Base-by-base conservation (phyloP, 2,113 vertebrate species). In the Ictidomys tridecemlineatus region DNA sequence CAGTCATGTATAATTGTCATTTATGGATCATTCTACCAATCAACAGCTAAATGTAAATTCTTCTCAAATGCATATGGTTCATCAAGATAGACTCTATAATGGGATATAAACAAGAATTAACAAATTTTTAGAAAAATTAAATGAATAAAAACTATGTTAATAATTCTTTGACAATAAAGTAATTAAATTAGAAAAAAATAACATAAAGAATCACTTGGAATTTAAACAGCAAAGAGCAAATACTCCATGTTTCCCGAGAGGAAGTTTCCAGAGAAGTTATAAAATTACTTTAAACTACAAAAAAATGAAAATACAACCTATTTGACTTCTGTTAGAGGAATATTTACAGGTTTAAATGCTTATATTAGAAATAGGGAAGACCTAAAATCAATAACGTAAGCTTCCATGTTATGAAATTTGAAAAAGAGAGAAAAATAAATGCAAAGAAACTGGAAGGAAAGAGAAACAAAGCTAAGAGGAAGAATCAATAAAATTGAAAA, bases 11-110 rank as follows among this genome's bases (percentile, higher is more conserved):
- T 78, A n/a, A 67, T 37, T 91, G 61, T 70, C 45, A 67, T 91
- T 42, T 69, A 34, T 14, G 77, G 13, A 39, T 10, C 26, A 56
- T 8, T 85, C 32, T 16, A 32, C 53, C 42, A 79, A 26, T 70
- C 80, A 65, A 78, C 9, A 79, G 28, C 16, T 45, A 72, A 70
- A 72, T 79, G 20, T 1, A 65, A 5, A 24, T 65, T 85, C 20
- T 85, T 85, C n/a, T 93, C 53, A 93, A 65, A 70, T 70, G n/a
- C 30, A 85, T 53, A 32, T 77, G 86, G 34, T 77, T 78, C 20
- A 84, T 42, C 30, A 65, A 70, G 16, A 70, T 77, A 91, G 76
- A 82, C 6, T 73, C 10, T 58, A 39, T 39, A 70, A 87, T 83
- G 51, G 61, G 5, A 3, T n/a, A 70, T 61, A 70, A 93, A 87